A percentile compares a stretch with the other conserved stretches of the same genome.
These are phyloP conservation scores for Carcina quercana DNA, from an alignment of 2,888 invertebrate species.

Conservation along the genomic window DNA sequence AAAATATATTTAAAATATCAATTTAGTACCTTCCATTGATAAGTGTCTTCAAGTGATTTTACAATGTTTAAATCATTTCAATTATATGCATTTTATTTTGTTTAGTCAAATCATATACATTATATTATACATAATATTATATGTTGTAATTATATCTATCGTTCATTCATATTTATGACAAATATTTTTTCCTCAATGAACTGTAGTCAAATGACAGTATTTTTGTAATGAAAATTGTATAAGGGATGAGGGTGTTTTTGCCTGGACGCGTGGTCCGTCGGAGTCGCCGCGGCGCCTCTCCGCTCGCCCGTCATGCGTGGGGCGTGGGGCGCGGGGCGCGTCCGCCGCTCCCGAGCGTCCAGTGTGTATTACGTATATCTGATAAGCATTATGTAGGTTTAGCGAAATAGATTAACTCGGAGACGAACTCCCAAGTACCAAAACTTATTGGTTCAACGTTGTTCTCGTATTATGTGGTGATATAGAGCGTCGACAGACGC, in stretches of 20 bases:
- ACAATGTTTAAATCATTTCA: slow-evolving; percentile 68
- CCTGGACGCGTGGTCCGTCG: slow-evolving; percentile 33
- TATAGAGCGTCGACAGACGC: slow-evolving; percentile 68
- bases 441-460: slow-evolving; percentile 71
- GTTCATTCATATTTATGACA: slow-evolving; percentile 60
- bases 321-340: slow-evolving; percentile 17
- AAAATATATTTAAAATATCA: slow-evolving; percentile 54
- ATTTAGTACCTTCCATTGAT: slow-evolving; percentile 68
- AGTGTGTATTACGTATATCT: slow-evolving; percentile 63
- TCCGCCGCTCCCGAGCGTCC: slow-evolving; percentile 22
- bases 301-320: slow-evolving; percentile 11
- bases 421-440: slow-evolving; percentile 66
- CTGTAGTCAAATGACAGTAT: slow-evolving; percentile 77
- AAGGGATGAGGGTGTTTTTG: slow-evolving; percentile 61
- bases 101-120: slow-evolving; percentile 72
- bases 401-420: slow-evolving; percentile 70
- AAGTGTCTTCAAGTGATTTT: slow-evolving; percentile 65
- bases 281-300: slow-evolving; percentile 10
- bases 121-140: slow-evolving; percentile 61
- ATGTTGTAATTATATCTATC: slow-evolving; percentile 64
- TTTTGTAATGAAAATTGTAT: slow-evolving; percentile 73
- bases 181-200: slow-evolving; percentile 68
- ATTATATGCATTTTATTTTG: slow-evolving; percentile 72
- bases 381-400: slow-evolving; percentile 76
- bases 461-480: slow-evolving; percentile 73